Percentiles rank a stretch among this genome's conserved stretches.
phyloP scores from a whole-genome alignment of 64 coral and sea anemone species.

The Hydrozoanthus tunicans region DNA sequence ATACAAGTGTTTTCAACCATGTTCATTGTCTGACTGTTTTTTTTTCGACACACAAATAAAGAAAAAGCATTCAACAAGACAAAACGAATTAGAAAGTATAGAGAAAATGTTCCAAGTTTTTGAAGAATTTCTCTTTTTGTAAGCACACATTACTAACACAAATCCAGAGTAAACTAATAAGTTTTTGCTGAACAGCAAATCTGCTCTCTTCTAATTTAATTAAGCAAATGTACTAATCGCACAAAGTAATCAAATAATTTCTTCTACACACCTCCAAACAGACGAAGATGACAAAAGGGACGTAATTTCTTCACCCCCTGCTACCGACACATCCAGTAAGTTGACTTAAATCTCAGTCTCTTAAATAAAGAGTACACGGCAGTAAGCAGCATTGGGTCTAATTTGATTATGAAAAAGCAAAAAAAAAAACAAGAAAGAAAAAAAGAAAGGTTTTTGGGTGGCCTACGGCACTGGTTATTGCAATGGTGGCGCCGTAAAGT shows the following conservation, averaged over 20 bases:
- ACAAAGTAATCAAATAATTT: slow-evolving; percentile 1
- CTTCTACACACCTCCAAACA: slow-evolving; percentile 20
- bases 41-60: too few species aligned
- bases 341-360: neutral
- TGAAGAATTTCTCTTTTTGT: too few species aligned
- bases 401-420: neutral
- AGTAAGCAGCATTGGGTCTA: neutral
- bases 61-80: too few species aligned
- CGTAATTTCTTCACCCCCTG: slow-evolving; percentile 29
- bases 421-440: neutral
- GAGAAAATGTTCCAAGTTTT: too few species aligned
- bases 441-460: too few species aligned
- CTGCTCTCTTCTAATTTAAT: neutral
- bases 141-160: too few species aligned
- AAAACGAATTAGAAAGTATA: too few species aligned
- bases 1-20: too few species aligned
- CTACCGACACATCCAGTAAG: slow-evolving; percentile 48
- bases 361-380: neutral
- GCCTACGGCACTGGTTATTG: too few species aligned
- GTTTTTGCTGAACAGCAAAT: neutral
- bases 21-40: too few species aligned
- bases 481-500: too few species aligned
- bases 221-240: neutral
- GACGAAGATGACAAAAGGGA: slow-evolving; percentile 51
- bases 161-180: neutral